phyloP scores from a whole-genome alignment of 1,140 invertebrate species.

The Drosophila micromelanica region DNA sequence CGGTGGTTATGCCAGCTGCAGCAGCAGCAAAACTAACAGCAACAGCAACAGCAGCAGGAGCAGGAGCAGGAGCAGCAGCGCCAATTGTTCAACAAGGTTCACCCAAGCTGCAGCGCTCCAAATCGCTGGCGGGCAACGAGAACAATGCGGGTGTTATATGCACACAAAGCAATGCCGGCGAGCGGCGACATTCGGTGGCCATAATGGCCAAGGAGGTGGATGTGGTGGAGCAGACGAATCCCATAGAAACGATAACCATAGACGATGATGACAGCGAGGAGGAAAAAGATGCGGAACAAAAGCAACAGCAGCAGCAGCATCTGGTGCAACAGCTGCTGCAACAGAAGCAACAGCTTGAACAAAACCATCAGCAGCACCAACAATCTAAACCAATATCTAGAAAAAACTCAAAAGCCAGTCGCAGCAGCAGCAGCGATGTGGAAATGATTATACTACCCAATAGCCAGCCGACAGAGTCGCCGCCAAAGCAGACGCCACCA shows the following conservation, averaged over 20 bases:
- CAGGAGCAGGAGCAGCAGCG: not conserved
- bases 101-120: conserved; percentile 58
- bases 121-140: conserved; percentile 48
- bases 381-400: conserved; percentile 19
- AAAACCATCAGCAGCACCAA: conserved; percentile 6
- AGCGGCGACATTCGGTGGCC: conserved; percentile 64
- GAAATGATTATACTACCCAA: conserved; percentile 36
- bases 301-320: conserved; percentile 9
- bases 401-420: conserved; percentile 38
- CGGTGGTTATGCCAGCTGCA: conserved; percentile 26
- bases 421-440: conserved; percentile 57
- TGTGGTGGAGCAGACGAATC: conserved; percentile 46
- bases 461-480: not conserved
- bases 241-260: conserved; percentile 72
- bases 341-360: not conserved
- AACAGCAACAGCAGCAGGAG: not conserved
- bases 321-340: not conserved
- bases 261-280: conserved; percentile 63
- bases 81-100: not conserved
- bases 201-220: conserved; percentile 72
- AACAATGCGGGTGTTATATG: conserved; percentile 1
- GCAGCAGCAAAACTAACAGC: not conserved
- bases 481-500: not conserved
- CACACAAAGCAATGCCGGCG: conserved; percentile 17
- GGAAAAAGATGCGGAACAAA: conserved; percentile 14